Conservation (phyloP, 2,113 vertebrate species). For the Salvator merianae region DNA sequence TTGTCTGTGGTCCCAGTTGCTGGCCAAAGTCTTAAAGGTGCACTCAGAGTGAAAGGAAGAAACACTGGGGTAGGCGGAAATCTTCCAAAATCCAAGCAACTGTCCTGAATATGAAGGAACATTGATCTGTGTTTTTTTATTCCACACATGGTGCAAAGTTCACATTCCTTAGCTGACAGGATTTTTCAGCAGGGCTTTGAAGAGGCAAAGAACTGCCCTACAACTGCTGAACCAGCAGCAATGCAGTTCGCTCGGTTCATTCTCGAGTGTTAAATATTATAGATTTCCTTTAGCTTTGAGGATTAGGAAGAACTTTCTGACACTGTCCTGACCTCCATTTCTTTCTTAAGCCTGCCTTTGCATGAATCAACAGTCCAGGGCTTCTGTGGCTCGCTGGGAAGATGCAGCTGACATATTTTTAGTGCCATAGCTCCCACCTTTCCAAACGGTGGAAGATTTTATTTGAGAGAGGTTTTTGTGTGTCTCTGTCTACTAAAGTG, state of each 20-base stretch:
- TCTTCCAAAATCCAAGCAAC: background rate
- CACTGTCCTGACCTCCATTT: background rate
- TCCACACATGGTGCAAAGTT: background rate
- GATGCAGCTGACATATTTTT: background rate
- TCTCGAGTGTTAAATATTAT: background rate
- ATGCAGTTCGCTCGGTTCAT: background rate
- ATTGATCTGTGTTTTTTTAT: background rate
- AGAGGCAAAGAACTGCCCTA: background rate
- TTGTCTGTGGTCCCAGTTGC: no score
- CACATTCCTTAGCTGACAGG: no score
- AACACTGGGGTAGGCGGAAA: no score
- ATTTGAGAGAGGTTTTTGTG: no score
- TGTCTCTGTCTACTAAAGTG: no score
- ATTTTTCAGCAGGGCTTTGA: background rate
- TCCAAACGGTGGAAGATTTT: background rate
- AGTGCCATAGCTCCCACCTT: background rate
- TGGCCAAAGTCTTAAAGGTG: no score
- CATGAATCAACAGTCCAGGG: no score
- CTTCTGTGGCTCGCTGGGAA: background rate
- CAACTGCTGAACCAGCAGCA: background rate
- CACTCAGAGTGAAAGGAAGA: no score
- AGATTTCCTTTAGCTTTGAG: slow-evolving; percentile 9
- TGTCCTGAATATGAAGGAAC: no score
- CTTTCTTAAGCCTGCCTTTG: background rate
- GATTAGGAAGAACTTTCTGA: background rate